A percentile compares a stretch with the other conserved stretches of the same genome.
These are phyloP conservation scores for Halcyon senegalensis DNA, from an alignment of 2,113 vertebrate species.

Conservation along the genomic window DNA sequence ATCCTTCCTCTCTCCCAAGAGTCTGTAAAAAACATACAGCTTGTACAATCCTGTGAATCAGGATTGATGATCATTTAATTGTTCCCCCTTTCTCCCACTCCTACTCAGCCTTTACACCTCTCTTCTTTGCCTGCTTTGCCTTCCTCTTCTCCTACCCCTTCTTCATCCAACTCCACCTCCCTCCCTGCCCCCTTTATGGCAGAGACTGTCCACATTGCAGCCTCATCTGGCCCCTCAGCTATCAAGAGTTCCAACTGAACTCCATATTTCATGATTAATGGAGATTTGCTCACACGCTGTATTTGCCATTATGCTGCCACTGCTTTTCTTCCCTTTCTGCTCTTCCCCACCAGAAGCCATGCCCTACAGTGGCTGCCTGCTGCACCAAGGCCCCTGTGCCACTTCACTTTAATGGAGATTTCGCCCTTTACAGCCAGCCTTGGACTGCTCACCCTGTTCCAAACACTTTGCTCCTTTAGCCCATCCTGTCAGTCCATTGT, in stretches of 20 bases:
- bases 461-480: background rate
- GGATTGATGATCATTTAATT: background rate
- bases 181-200: background rate
- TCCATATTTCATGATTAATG: background rate
- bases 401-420: background rate
- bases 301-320: background rate
- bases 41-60: background rate
- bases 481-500: background rate
- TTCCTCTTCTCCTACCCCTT: background rate
- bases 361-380: background rate
- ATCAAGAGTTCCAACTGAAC: background rate
- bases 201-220: background rate
- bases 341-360: background rate
- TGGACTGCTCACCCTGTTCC: accelerated
- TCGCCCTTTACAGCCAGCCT: background rate
- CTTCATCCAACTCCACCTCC: background rate
- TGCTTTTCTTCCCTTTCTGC: background rate
- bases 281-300: background rate
- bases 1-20: background rate
- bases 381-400: background rate
- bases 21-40: background rate
- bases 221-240: background rate
- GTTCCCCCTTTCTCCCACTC: background rate
- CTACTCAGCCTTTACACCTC: background rate
- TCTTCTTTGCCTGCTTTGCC: background rate